Conservation (phyloP, 53 echinoderm and acorn worm genomes). For the Zoroaster sp. region DNA sequence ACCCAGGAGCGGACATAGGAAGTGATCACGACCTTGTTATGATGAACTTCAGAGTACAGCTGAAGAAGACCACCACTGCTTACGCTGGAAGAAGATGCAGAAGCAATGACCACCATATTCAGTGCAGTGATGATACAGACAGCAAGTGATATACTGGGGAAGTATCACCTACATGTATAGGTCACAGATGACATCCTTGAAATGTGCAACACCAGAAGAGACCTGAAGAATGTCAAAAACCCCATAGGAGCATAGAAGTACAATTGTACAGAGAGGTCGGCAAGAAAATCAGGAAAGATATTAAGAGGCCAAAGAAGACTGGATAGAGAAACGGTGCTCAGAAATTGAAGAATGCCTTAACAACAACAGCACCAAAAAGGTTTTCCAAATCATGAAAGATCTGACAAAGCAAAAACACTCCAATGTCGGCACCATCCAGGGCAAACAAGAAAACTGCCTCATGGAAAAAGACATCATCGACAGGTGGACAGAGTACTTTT, state of each 20-base stretch:
- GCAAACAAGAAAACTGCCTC: neutral
- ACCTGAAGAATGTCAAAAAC: constrained; percentile 9
- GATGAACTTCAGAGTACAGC: too few species aligned
- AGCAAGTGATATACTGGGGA: too few species aligned
- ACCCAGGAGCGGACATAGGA: too few species aligned
- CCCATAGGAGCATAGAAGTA: neutral
- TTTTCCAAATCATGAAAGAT: neutral
- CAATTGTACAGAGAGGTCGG: neutral
- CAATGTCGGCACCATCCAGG: neutral
- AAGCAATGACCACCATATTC: neutral
- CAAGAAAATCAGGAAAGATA: constrained; percentile 13
- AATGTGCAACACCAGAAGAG: constrained; percentile 40
- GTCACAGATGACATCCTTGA: too few species aligned
- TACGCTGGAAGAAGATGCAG: constrained; percentile 12
- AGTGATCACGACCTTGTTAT: too few species aligned
- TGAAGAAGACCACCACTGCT: neutral
- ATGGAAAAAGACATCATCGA: neutral
- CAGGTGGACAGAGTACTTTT: constrained; percentile 43
- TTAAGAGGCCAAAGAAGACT: constrained; percentile 6
- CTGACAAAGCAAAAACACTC: constrained; percentile 1
- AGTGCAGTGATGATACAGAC: neutral
- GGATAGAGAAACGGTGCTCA: constrained; percentile 11
- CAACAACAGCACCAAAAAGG: neutral
- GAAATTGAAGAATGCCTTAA: neutral
- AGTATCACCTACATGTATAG: constrained; percentile 4